These are phyloP conservation scores for Myiozetetes cayanensis DNA, from an alignment of 2,113 vertebrate species.

Conservation along the genomic window DNA sequence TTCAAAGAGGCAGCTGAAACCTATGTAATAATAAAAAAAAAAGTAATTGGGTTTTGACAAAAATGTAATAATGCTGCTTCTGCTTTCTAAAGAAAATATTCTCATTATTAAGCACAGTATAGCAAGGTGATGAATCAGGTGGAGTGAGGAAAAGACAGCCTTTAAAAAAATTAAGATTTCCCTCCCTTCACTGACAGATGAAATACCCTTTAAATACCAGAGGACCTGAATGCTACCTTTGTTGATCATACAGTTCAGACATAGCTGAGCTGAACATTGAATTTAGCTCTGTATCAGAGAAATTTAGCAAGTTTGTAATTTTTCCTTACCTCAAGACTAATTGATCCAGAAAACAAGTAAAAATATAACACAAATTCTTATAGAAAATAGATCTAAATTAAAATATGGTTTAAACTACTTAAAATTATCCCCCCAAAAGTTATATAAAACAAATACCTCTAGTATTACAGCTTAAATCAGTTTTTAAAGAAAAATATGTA, in stretches of 20 bases:
- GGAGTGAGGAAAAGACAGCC: background rate
- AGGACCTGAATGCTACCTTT: background rate
- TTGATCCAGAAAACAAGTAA: background rate
- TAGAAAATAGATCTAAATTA: background rate
- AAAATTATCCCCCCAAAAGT: background rate
- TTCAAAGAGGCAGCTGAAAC: background rate
- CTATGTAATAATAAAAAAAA: background rate
- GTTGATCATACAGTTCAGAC: background rate
- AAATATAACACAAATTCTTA: background rate
- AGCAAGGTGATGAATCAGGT: background rate
- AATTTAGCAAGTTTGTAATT: background rate
- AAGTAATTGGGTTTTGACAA: background rate
- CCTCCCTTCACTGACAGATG: background rate
- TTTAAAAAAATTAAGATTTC: background rate
- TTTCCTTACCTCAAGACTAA: background rate
- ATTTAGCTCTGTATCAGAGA: background rate
- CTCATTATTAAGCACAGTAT: background rate
- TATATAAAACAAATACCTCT: background rate
- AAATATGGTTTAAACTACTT: background rate
- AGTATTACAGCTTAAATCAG: background rate
- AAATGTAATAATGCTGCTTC: background rate
- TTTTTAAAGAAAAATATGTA: background rate
- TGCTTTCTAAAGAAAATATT: slow-evolving; percentile 5
- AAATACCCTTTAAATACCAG: background rate
- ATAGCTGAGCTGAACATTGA: background rate